phyloP scores from a whole-genome alignment of 2,888 invertebrate species.

The Pollenia griseotomentosa region DNA sequence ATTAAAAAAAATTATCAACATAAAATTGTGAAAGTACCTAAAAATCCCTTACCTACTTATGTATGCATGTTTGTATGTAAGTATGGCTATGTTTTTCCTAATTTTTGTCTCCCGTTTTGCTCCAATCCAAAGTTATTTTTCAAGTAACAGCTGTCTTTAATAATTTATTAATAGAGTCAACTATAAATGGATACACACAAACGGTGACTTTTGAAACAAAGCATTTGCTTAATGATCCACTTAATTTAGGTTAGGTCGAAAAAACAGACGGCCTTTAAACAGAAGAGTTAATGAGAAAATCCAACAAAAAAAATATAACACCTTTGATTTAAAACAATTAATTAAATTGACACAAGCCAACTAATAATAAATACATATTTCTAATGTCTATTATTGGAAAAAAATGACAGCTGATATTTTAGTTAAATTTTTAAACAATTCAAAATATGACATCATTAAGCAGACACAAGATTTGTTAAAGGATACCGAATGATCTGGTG shows the following conservation, averaged over 20 bases:
- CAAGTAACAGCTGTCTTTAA: slow-evolving; percentile 49
- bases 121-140: slow-evolving; percentile 20
- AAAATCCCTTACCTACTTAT: slow-evolving; percentile 15
- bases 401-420: slow-evolving; percentile 53
- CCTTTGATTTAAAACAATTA: slow-evolving; percentile 62
- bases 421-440: slow-evolving; percentile 28
- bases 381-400: slow-evolving; percentile 3
- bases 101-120: neutral
- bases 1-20: slow-evolving; percentile 2
- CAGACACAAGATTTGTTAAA: neutral
- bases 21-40: neutral
- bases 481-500: neutral
- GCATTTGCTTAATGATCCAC: slow-evolving; percentile 31
- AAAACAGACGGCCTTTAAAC: slow-evolving; percentile 10
- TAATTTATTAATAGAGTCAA: slow-evolving; percentile 46
- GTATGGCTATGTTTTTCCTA: neutral
- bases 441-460: slow-evolving; percentile 41
- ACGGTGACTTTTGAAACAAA: slow-evolving; percentile 14
- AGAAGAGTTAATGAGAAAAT: slow-evolving; percentile 45
- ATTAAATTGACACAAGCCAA: slow-evolving; percentile 53
- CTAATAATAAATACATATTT: slow-evolving; percentile 9
- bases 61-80: neutral
- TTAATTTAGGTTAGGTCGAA: slow-evolving; percentile 46
- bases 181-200: slow-evolving; percentile 10
- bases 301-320: slow-evolving; percentile 44